Conservation (phyloP, 2,113 vertebrate genomes). For the Prionailurus bengalensis region DNA sequence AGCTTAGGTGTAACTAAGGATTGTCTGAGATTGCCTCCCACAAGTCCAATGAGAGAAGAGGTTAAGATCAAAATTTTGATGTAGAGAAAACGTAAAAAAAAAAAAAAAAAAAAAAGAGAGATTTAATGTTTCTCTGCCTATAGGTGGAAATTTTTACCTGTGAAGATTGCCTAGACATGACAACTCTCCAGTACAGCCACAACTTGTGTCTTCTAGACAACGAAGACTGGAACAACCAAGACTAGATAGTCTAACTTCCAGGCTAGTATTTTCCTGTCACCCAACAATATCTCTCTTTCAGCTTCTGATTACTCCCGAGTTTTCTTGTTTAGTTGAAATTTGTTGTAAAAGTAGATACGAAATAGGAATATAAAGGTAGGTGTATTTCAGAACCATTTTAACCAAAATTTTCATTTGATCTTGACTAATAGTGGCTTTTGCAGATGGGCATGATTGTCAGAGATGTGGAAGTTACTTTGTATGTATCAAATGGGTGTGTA, state of each 20-base stretch:
- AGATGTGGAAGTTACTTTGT: background rate
- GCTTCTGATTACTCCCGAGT: background rate
- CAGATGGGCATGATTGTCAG: background rate
- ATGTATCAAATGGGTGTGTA: background rate
- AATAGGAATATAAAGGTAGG: background rate
- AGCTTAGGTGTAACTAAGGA: background rate
- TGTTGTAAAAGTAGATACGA: background rate
- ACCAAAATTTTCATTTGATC: background rate
- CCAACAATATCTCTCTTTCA: background rate
- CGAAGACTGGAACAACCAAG: background rate
- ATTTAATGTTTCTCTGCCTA: background rate
- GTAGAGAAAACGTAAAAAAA: background rate
- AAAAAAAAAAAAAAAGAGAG: no score
- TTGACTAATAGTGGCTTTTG: background rate
- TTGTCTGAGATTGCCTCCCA: background rate
- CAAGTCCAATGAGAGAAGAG: background rate
- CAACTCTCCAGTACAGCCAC: background rate
- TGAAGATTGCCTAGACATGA: background rate
- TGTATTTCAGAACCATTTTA: background rate
- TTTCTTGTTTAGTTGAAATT: conserved; percentile 13
- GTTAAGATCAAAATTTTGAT: background rate
- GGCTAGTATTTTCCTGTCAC: background rate
- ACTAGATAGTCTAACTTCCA: background rate
- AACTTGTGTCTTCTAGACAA: background rate
- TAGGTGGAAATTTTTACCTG: background rate